A percentile compares a stretch with the other conserved stretches of the same genome.
These are phyloP conservation scores for Crotalus horridus DNA, from an alignment of 2,113 vertebrate species.

Conservation along the genomic window DNA sequence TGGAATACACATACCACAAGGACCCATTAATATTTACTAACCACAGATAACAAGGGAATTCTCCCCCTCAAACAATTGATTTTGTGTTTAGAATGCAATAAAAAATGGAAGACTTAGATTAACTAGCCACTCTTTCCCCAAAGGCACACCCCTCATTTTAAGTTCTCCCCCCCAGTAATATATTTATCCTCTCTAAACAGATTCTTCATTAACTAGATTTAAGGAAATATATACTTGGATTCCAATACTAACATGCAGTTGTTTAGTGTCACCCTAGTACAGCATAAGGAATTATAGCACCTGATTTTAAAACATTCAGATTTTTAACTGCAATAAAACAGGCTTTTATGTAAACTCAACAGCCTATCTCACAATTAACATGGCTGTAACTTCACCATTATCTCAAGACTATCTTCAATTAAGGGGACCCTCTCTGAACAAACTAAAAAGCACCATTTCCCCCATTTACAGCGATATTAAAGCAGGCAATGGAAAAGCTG, in stretches of 20 bases:
- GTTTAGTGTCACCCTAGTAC: not conserved
- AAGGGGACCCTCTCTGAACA: not conserved
- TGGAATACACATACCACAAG: too few species aligned
- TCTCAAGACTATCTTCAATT: not conserved
- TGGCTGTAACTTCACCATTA: not conserved
- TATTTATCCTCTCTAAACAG: not conserved
- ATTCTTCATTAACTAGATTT: not conserved
- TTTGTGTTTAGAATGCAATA: not conserved
- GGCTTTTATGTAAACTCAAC: not conserved
- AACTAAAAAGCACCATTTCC: not conserved
- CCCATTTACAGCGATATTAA: not conserved
- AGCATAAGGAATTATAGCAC: not conserved
- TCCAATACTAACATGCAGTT: not conserved
- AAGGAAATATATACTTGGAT: not conserved
- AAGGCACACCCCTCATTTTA: not conserved
- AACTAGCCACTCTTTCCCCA: not conserved
- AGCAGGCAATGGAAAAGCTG: not conserved
- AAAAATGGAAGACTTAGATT: not conserved
- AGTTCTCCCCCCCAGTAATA: not conserved
- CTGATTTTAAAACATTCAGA: not conserved
- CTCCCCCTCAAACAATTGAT: not conserved
- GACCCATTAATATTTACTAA: not conserved
- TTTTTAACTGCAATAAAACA: not conserved
- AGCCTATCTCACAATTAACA: not conserved
- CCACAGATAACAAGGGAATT: not conserved